Conservation (phyloP, 2,797 vertebrate species). For the Pachyuromys duprasi region DNA sequence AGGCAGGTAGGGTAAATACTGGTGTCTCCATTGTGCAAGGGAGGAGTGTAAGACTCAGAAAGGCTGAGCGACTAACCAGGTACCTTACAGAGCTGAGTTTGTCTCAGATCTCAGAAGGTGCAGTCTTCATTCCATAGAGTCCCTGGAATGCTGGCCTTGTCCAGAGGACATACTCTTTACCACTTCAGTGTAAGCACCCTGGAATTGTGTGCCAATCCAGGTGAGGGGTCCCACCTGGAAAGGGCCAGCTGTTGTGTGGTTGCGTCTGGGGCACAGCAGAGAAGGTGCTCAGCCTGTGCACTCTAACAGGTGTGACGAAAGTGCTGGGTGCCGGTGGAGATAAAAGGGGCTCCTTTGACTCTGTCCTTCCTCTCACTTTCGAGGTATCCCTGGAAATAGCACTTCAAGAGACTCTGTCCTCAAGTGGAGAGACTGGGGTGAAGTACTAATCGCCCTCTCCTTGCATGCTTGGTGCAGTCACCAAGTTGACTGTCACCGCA, state of each 20-base stretch:
- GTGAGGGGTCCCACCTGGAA: neutral
- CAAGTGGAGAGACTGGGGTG: conserved; percentile 63
- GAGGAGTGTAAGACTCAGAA: neutral
- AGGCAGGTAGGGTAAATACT: neutral
- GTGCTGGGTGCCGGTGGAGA: too few species aligned
- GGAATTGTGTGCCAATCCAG: neutral
- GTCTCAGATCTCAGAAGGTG: neutral
- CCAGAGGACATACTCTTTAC: fast-evolving
- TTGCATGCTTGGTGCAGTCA: neutral
- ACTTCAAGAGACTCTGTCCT: conserved; percentile 61
- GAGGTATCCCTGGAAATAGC: conserved; percentile 65
- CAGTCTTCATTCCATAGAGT: neutral
- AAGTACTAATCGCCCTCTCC: conserved; percentile 71
- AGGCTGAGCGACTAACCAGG: neutral
- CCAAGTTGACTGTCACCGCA: neutral
- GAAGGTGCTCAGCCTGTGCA: neutral
- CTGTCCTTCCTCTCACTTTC: conserved; percentile 49
- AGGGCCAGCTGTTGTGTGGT: neutral
- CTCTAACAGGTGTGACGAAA: neutral
- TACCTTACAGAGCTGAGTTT: neutral
- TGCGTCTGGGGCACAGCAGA: neutral
- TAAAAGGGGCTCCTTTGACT: neutral
- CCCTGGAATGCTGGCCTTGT: neutral
- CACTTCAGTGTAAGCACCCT: neutral
- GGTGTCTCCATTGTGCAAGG: neutral